Evolutionary conservation across 2,113 vertebrate genomes (phyloP), one percentile per base, ranked within the genome.

Genomic region (Anarrhichthys ocellatus): DNA sequence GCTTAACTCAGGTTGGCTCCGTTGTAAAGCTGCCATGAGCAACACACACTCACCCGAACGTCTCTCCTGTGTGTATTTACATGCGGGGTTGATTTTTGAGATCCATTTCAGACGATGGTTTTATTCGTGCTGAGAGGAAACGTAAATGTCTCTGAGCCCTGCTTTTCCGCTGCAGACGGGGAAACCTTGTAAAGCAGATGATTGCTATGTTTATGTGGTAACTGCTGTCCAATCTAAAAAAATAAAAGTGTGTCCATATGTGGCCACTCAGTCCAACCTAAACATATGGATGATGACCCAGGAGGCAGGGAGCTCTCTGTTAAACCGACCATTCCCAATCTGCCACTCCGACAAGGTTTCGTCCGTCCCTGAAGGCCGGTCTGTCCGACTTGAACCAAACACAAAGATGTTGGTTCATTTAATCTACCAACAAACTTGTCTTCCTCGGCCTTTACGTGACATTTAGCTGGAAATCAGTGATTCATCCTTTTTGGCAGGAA

Each of bases 261-360:
- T 82, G 24, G 42, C 72, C 78, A 50, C 84, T 38, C 44, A 9
- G 65, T 65, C 75, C 83, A 86, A 89, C 74, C 78, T 76, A 88
- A 90, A 89, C 92, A 94, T 92, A 91, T 85, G 90, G 92, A 87
- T 65, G 88, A 78, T 81, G 85, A 89, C 89, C 87, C 87, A 70
- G 85, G 78, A 88, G 89, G 90, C 84, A 71, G 20, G 10, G 82
- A 73, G 79, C 76, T 54, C 76, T 89, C 89, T 81, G 83, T 58
- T 81, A 83, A 88, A 78, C 79, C 85, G 88, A 86, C 89, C 88
- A 80, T 48, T 83, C 56, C 80, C 91, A 91, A 91, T 92, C 92
- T 94, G 92, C 81, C 76, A 58, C 70, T 40, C 83, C 82, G 74
- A 83, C 59, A 64, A 69, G 78, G 72, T 82, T 81, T 64, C 65